phyloP scores from a whole-genome alignment of 2,797 vertebrate genomes.

The Orientallactaga sibirica region DNA sequence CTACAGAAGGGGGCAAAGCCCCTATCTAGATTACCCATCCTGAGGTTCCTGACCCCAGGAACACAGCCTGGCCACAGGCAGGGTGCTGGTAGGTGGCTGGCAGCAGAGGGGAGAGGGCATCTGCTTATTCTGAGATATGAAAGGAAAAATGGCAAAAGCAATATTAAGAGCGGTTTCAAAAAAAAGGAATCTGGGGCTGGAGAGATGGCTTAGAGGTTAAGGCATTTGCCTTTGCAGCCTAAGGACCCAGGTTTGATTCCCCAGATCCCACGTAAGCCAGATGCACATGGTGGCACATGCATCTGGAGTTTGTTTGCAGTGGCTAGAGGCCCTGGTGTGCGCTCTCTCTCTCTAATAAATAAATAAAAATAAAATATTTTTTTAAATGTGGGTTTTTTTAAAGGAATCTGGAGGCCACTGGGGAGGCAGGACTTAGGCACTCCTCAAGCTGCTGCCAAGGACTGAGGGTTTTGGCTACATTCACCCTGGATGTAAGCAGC shows the following conservation, averaged over 20 bases:
- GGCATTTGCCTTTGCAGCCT: too few relatives aligned
- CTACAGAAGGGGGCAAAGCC: neutral
- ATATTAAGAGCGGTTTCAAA: neutral
- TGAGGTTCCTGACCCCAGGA: neutral
- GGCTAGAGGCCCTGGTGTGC: too few relatives aligned
- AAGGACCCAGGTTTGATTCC: too few relatives aligned
- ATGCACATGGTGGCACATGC: too few relatives aligned
- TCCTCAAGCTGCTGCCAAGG: neutral
- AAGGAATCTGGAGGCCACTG: neutral
- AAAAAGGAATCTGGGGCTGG: neutral
- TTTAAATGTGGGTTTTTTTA: too few relatives aligned
- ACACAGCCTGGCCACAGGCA: neutral
- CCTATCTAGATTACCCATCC: neutral
- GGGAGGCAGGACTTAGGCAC: neutral
- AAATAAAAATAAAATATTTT: too few relatives aligned
- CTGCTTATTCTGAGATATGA: neutral
- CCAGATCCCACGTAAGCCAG: too few relatives aligned
- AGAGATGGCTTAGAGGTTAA: too few relatives aligned
- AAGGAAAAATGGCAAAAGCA: too few relatives aligned
- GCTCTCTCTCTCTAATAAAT: too few relatives aligned
- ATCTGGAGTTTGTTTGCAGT: too few relatives aligned
- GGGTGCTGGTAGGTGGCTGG: fast-evolving
- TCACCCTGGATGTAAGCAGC: neutral
- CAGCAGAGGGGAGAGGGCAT: fast-evolving
- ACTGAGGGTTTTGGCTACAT: too few relatives aligned